phyloP scores from a whole-genome alignment of 1,140 invertebrate species.

The Cydia splendana region DNA sequence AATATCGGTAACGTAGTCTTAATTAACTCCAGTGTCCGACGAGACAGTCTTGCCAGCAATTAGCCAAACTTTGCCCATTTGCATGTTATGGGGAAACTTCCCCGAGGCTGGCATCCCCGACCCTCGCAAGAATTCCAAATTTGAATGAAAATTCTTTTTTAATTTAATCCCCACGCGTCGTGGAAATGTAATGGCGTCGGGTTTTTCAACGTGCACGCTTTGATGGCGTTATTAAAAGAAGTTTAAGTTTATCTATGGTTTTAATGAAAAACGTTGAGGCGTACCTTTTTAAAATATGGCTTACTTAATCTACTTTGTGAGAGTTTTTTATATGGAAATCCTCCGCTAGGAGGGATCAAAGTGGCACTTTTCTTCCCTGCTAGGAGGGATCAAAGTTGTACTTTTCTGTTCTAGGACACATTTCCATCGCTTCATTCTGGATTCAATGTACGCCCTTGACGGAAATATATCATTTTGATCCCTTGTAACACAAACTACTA shows the following conservation, averaged over 20 bases:
- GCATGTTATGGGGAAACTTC: slow-evolving; percentile 64
- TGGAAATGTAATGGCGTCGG: slow-evolving; percentile 15
- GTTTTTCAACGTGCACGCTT: slow-evolving; percentile 20
- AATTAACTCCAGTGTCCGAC: slow-evolving; percentile 48
- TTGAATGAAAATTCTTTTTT: slow-evolving; percentile 52
- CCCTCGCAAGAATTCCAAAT: slow-evolving; percentile 41
- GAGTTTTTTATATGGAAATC: too few species aligned
- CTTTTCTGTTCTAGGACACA: too few species aligned
- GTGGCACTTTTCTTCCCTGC: too few species aligned
- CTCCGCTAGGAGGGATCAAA: too few species aligned
- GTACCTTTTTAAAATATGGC: too few species aligned
- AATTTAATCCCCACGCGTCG: slow-evolving; percentile 40
- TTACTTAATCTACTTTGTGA: too few species aligned
- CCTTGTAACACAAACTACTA: too few species aligned
- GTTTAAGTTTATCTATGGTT: slow-evolving; percentile 13
- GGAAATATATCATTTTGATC: too few species aligned
- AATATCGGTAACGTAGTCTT: slow-evolving; percentile 35
- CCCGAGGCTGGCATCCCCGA: slow-evolving; percentile 38
- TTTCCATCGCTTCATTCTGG: too few species aligned
- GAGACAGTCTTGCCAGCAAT: slow-evolving; percentile 52
- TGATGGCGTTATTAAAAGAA: slow-evolving; percentile 23
- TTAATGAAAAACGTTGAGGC: not conserved
- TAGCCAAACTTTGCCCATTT: slow-evolving; percentile 62
- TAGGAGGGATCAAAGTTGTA: too few species aligned
- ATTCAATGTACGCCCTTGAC: too few species aligned